A percentile compares a stretch with the other conserved stretches of the same genome.
phyloP scores from a whole-genome alignment of 2,888 invertebrate species.

The Hipparchia sbordonii region DNA sequence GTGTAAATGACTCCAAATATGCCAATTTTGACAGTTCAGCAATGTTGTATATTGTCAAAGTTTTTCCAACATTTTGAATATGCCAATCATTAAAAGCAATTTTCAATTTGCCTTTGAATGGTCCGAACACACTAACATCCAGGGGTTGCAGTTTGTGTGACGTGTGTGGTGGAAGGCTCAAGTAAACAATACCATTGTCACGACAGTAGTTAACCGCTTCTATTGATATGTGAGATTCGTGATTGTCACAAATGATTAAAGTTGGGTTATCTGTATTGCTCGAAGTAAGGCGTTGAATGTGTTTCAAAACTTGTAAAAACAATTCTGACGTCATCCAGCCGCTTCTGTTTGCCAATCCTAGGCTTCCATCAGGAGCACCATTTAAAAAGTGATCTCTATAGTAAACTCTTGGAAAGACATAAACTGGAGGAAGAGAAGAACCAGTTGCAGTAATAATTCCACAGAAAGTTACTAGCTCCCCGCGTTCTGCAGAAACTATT shows the following conservation, averaged over 20 bases:
- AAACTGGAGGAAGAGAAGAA: not conserved
- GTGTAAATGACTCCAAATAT: not conserved
- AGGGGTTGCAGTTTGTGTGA: not conserved
- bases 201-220: not conserved
- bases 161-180: not conserved
- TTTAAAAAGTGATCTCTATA: not conserved
- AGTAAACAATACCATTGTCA: not conserved
- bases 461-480: conserved; percentile 24
- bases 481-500: conserved; percentile 17
- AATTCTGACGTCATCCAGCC: not conserved
- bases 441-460: not conserved
- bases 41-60: not conserved
- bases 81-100: not conserved
- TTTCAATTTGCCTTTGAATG: not conserved
- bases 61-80: not conserved
- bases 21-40: not conserved
- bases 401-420: not conserved
- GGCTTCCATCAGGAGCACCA: not conserved
- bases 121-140: not conserved
- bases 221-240: not conserved
- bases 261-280: not conserved
- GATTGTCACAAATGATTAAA: not conserved
- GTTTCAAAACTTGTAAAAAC: not conserved
- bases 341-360: not conserved
- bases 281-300: not conserved